Evolutionary conservation across 2,797 vertebrate species (phyloP).

Genomic region (Potorous gilbertii): DNA sequence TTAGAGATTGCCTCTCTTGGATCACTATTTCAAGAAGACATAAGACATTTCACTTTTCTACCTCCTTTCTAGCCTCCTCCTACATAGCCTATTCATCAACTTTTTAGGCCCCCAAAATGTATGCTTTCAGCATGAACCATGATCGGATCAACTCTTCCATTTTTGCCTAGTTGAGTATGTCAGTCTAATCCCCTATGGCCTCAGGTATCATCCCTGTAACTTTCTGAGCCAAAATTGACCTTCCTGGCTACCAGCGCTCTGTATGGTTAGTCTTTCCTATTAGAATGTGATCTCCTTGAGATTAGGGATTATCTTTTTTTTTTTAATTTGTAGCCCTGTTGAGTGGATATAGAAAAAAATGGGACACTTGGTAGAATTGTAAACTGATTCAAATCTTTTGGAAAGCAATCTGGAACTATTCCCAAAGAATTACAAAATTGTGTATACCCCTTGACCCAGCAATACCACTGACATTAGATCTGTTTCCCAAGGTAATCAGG

Average conservation of each 20-base stretch:
- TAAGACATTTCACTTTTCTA: not conserved
- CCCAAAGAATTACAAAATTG: not conserved
- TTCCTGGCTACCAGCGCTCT: not conserved
- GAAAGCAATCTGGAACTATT: not conserved
- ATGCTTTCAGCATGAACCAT: not conserved
- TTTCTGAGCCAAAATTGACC: not conserved
- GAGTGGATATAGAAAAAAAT: not conserved
- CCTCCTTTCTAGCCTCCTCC: not conserved
- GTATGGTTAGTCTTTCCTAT: not conserved
- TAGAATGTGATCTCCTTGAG: not conserved
- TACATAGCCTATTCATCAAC: not conserved
- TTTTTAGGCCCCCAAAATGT: not conserved
- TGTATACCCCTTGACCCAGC: not conserved
- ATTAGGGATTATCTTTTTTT: not conserved
- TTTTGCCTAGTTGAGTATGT: not conserved
- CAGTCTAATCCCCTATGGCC: not conserved
- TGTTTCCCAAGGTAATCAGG: not conserved
- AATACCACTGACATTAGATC: not conserved
- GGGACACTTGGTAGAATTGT: not conserved
- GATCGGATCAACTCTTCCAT: not conserved
- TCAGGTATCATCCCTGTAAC: not conserved
- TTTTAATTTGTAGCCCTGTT: not conserved
- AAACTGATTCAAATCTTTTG: not conserved
- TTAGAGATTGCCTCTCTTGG: not conserved
- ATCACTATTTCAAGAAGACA: not conserved